These are phyloP conservation scores for Adelognathus sp. DNA, from an alignment of 2,888 invertebrate genomes.

Conservation along the genomic window DNA sequence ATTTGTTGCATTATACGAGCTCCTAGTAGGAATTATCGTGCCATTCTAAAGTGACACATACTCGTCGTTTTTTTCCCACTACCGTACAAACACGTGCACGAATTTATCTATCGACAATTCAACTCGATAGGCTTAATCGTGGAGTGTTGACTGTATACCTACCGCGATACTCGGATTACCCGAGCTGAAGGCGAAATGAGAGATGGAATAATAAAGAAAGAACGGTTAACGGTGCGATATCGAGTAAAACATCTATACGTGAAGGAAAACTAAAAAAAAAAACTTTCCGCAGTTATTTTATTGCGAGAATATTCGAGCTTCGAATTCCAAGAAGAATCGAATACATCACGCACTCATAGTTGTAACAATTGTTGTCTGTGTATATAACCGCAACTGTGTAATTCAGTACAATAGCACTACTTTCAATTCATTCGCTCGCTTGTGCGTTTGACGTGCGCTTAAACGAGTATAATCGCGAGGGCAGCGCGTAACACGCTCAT, in stretches of 20 bases:
- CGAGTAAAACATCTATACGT: conserved; percentile 13
- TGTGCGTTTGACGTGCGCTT: conserved; percentile 43
- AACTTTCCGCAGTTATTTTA: conserved; percentile 31
- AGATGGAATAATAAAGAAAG: conserved; percentile 43
- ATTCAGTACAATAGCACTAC: conserved; percentile 29
- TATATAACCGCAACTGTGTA: conserved; percentile 17
- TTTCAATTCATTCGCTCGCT: conserved; percentile 50
- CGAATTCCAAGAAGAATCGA: conserved; percentile 57
- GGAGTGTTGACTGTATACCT: conserved; percentile 6
- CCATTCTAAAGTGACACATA: conserved; percentile 37
- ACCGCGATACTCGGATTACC: conserved; percentile 55
- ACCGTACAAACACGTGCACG: conserved; percentile 7
- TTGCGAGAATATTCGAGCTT: conserved; percentile 57
- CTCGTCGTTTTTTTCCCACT: background rate
- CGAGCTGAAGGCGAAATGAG: background rate
- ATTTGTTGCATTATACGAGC: background rate
- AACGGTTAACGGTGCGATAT: conserved; percentile 41
- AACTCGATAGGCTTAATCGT: conserved; percentile 54
- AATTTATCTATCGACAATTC: conserved; percentile 49
- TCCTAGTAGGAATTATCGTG: background rate
- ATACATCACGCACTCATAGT: conserved; percentile 45
- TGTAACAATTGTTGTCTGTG: conserved; percentile 11
- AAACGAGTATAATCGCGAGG: conserved; percentile 53
- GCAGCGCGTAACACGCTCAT: conserved; percentile 63
- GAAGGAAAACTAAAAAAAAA: no score